These are phyloP conservation scores for Hipposideros larvatus DNA, from an alignment of 2,797 vertebrate species.

Conservation along the genomic window DNA sequence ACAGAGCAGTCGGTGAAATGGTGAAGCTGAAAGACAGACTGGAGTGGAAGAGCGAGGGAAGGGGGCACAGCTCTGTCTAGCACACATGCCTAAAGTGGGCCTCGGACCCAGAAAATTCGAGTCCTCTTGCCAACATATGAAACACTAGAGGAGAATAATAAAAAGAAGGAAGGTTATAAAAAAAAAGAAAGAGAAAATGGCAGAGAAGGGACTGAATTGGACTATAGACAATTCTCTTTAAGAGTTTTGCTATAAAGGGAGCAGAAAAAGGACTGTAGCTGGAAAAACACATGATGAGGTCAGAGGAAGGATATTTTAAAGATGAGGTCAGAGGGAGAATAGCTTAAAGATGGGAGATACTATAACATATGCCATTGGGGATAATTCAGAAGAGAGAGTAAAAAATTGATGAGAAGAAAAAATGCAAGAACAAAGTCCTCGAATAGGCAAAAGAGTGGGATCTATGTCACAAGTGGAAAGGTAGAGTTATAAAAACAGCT, in stretches of 20 bases:
- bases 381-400: not conserved
- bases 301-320: conserved; percentile 29
- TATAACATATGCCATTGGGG: not conserved
- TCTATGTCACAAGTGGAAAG: not conserved
- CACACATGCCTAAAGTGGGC: not conserved
- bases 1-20: not conserved
- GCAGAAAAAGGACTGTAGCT: not conserved
- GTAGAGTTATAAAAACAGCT: not conserved
- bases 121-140: not conserved
- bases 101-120: not conserved
- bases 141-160: not conserved
- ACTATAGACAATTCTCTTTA: not conserved
- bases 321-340: not conserved
- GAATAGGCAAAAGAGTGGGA: not conserved
- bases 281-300: not conserved
- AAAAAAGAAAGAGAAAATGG: not conserved
- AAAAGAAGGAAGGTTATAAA: not conserved
- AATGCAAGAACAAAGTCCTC: not conserved
- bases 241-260: conserved; percentile 22
- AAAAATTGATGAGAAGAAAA: not conserved
- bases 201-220: not conserved
- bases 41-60: not conserved
- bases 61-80: not conserved
- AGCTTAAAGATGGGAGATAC: not conserved
- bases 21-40: not conserved